Evolutionary conservation across 2,113 vertebrate species (phyloP).

Genomic region (Tenrec ecaudatus): DNA sequence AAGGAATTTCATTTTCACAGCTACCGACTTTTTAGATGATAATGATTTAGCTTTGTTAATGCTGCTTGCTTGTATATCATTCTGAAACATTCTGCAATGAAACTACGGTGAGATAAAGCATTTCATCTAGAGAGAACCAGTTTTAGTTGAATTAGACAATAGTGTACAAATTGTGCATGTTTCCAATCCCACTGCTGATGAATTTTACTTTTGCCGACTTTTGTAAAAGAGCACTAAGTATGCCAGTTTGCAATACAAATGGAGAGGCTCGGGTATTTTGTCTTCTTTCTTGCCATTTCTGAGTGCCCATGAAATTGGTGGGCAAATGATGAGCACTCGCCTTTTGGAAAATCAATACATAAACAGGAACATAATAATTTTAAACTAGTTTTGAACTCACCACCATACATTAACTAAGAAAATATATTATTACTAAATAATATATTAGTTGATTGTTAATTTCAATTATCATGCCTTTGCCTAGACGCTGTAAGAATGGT

Average conservation of each 20-base stretch:
- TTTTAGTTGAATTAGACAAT: conserved; percentile 68
- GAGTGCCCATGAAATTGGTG: background rate
- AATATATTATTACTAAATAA: background rate
- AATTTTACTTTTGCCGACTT: conserved; percentile 15
- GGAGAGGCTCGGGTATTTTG: background rate
- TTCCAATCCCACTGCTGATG: conserved; percentile 9
- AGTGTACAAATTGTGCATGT: conserved; percentile 43
- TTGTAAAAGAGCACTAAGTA: background rate
- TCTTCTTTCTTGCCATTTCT: conserved; percentile 8
- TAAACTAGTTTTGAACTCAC: background rate
- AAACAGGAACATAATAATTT: background rate
- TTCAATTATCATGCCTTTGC: background rate
- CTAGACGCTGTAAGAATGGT: background rate
- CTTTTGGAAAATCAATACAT: conserved; percentile 15
- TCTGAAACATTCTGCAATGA: conserved; percentile 64
- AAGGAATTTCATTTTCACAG: conserved; percentile 73
- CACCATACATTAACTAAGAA: background rate
- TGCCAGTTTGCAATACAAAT: background rate
- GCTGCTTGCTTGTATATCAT: conserved; percentile 49
- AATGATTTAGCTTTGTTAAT: conserved; percentile 72
- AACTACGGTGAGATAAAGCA: conserved; percentile 68
- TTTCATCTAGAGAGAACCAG: conserved; percentile 63
- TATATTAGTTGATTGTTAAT: background rate
- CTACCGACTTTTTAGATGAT: conserved; percentile 67
- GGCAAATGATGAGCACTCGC: background rate